Evolutionary conservation across 92 coral and sea anemone genomes (phyloP), one percentile per base, ranked within the genome.

Genomic region (Isaurus tuberculatus): DNA sequence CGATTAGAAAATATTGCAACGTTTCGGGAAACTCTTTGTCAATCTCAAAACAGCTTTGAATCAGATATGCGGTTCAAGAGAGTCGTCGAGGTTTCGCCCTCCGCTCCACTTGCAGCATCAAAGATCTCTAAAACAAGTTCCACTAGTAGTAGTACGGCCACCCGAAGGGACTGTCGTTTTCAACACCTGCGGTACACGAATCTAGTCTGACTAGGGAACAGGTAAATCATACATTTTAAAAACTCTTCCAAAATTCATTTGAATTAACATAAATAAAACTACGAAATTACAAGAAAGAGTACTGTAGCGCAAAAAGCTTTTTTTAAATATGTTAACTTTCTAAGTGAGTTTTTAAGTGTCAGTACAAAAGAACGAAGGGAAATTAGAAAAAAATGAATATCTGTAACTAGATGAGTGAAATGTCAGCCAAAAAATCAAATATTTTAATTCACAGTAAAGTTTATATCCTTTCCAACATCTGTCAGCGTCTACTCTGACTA

Each of bases 31-130:
- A 74, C 66, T 15, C 49, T 74, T 17, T 9, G 42, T 19, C 44
- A 55, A 0, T n/a, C 81, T n/a, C 81, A 75, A 53, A 37, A 11
- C 28, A 3, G 4, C 66, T 53, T 55, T 32, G 68, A 75, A 55
- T 22, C 66, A 60, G 28, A 29, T 60, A 26, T 61, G 3, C 67
- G 68, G 16, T 75, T 75, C 22, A 55, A 75, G 23, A 55, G 81
- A 75, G 81, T 33, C 28, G 68, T 57, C 25, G 30, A 75, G n/a
- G 29, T 75, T 8, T 74, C 67, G 66, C 80, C 80, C 5, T 74
- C 80, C 33, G 44, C 20, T 25, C 48, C 65, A 7, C 34, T 55
- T 49, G 5, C 80, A n/a, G 22, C 36, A 43, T 34, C 80, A 28
- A 74, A 74, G 65, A 74, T 11, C 17, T 74, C 80, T 19, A 74